phyloP scores from a whole-genome alignment of 2,797 vertebrate species.

The Glossophaga mutica region DNA sequence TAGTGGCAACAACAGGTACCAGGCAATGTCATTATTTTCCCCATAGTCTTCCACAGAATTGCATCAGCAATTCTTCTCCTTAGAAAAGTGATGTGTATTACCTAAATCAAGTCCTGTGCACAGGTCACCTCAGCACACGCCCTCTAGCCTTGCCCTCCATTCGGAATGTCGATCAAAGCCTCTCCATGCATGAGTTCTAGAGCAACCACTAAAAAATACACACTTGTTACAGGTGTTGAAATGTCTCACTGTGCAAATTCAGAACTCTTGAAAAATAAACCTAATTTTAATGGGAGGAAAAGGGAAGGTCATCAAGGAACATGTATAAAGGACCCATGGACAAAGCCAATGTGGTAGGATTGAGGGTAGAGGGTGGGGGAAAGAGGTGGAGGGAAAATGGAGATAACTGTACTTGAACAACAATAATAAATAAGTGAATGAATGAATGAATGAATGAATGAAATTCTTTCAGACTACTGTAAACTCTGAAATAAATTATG shows the following conservation, averaged over 20 bases:
- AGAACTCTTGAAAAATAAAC: background rate
- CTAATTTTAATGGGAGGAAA: background rate
- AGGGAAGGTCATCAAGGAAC: too few relatives aligned
- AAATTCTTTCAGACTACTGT: background rate
- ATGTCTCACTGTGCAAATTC: background rate
- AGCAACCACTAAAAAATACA: background rate
- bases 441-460: too few relatives aligned
- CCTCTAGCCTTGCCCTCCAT: background rate
- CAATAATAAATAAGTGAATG: too few relatives aligned
- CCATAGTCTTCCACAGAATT: too few relatives aligned
- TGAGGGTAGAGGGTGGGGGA: too few relatives aligned
- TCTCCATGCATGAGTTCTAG: background rate
- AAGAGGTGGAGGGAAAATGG: too few relatives aligned
- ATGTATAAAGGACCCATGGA: too few relatives aligned
- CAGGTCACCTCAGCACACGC: fast-evolving
- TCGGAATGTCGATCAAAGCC: background rate
- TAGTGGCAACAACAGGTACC: background rate
- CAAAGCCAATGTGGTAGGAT: too few relatives aligned
- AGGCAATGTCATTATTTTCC: background rate
- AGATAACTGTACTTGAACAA: too few relatives aligned
- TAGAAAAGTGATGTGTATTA: fast-evolving
- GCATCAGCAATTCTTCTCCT: background rate
- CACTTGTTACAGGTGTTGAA: background rate
- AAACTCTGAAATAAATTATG: background rate
- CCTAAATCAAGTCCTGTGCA: background rate